Base-by-base conservation (phyloP, 2,888 invertebrate genomes). In the Lasioglossum figueresi region DNA sequence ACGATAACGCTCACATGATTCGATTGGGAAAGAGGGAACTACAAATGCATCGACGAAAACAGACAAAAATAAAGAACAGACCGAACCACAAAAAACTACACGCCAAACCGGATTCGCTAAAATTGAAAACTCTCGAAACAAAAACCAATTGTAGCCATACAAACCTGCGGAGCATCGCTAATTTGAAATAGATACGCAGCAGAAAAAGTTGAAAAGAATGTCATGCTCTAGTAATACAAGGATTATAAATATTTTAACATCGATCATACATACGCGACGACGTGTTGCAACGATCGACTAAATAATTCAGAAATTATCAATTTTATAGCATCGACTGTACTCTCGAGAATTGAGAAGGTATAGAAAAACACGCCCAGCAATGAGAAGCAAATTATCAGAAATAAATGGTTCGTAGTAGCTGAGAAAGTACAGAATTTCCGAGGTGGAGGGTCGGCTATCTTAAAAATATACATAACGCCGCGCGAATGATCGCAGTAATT, bases 1-100 rank as follows among this genome's bases (percentile, higher is more conserved):
- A 6, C 8, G 88, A 88, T 90, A 90, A 79, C 27, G 48, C 83
- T 90, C 88, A 80, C 88, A 88, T 88, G 90, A 89, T 88, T 31
- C 43, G 68, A 66, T 37, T 45, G 56, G n/a, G 76, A 77, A 48
- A 70, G 31, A 74, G 37, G 31, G 31, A 43, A 19, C 34, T 31
- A 19, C 66, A 34, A 34, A 34, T 66, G 66, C 66, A 66, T 8
- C 34, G 63, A 66, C 34, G 66, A 66, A 66, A 66, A 34, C 19
- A 66, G 19, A 31, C 6, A 6, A 31, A 63, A 63, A 5, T 16
- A 16, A 31, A 63, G 16, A 63, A 1, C 31, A 5, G 59, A 14
- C 27, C 14, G 19, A 34, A 66, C 34, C 27, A 31, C 52, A 23
- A 14, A 31, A 31, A 27, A 59, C 4, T 27, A 27, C n/a, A 5